phyloP scores from a whole-genome alignment of 2,888 invertebrate genomes.

The Heteropelma amictum region DNA sequence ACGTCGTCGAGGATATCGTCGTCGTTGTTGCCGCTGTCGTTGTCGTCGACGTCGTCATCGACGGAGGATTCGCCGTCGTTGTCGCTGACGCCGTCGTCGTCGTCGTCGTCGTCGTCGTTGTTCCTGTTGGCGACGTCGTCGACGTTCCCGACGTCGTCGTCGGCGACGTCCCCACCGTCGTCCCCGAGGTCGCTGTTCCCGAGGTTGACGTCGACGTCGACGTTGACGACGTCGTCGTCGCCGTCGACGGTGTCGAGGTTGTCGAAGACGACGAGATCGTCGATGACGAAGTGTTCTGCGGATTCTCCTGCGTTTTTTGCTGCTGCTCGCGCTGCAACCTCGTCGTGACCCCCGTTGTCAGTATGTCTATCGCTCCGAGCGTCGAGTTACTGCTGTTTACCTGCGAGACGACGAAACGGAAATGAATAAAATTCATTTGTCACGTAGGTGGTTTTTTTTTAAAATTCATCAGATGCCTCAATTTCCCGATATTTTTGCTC shows the following conservation, averaged over 20 bases:
- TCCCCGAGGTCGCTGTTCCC: conserved; percentile 58
- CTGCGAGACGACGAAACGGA: conserved; percentile 65
- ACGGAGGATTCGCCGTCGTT: conserved; percentile 68
- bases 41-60: conserved; percentile 62
- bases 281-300: conserved; percentile 69
- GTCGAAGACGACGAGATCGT: conserved; percentile 66
- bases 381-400: conserved; percentile 76
- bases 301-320: conserved; percentile 82
- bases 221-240: conserved; percentile 68
- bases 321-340: conserved; percentile 89
- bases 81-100: conserved; percentile 65
- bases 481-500: no score
- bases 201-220: conserved; percentile 55
- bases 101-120: conserved; percentile 65
- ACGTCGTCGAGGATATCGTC: conserved; percentile 63
- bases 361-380: conserved; percentile 80
- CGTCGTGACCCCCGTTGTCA: conserved; percentile 91
- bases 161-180: conserved; percentile 60
- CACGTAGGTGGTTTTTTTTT: no score
- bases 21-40: conserved; percentile 55
- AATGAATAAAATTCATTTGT: no score
- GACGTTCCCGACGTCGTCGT: conserved; percentile 61
- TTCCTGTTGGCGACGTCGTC: conserved; percentile 63
- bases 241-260: conserved; percentile 61
- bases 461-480: no score